These are phyloP conservation scores for Dryobotodes eremita DNA, from an alignment of 2,888 invertebrate species.

Conservation along the genomic window DNA sequence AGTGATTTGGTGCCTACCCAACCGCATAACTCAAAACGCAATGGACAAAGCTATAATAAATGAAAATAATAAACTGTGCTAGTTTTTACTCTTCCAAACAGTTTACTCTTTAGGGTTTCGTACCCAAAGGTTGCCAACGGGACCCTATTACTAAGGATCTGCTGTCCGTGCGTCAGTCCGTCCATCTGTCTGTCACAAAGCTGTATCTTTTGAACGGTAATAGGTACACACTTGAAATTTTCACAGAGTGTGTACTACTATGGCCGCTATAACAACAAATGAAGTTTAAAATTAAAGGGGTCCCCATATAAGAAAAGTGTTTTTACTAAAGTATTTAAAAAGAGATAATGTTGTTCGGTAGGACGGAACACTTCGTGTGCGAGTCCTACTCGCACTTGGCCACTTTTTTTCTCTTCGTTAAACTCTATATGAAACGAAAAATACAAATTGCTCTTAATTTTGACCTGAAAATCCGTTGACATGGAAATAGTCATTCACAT, in stretches of 20 bases:
- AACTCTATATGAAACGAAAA: constrained; percentile 70
- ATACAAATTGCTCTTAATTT: constrained; percentile 78
- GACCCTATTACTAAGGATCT: neutral
- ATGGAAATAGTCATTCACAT: constrained; percentile 83
- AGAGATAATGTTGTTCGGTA: neutral
- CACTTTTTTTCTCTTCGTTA: constrained; percentile 57
- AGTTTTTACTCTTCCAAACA: constrained; percentile 47
- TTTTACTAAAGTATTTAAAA: neutral
- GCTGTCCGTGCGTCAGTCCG: no score
- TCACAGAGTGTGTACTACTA: neutral
- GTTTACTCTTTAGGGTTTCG: constrained; percentile 33
- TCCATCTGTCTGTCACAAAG: neutral
- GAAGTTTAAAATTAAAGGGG: neutral
- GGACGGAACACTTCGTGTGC: no score
- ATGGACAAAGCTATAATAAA: constrained; percentile 19
- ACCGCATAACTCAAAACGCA: constrained; percentile 20
- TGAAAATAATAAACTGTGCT: constrained; percentile 46
- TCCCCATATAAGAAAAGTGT: neutral
- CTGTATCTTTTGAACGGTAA: neutral
- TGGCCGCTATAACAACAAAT: neutral
- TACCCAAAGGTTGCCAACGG: no score
- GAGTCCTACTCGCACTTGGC: neutral
- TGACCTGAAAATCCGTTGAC: constrained; percentile 79
- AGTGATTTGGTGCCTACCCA: constrained; percentile 15
- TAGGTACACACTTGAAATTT: no score